These are phyloP conservation scores for Taenaris catops DNA, from an alignment of 2,888 invertebrate species.

Conservation along the genomic window DNA sequence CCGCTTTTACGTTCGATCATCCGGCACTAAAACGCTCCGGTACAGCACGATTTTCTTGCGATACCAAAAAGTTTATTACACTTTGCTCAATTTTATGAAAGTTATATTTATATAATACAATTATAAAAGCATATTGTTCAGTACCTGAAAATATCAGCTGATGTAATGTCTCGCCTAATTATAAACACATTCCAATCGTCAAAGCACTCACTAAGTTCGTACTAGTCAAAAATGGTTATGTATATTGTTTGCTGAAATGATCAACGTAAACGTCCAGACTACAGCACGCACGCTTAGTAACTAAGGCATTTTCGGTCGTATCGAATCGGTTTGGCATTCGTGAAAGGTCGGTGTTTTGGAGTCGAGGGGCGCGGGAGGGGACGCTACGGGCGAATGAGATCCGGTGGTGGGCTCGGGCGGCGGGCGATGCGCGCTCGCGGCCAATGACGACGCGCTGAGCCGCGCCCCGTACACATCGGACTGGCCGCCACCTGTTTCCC, in stretches of 20 bases:
- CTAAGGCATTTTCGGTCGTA: constrained; percentile 78
- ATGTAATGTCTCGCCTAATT: constrained; percentile 11
- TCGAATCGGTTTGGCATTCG: constrained; percentile 74
- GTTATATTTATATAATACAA: no score
- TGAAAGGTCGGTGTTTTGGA: constrained; percentile 71
- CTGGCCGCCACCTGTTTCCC: constrained; percentile 39
- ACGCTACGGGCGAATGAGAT: constrained; percentile 37
- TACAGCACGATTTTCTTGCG: constrained; percentile 34
- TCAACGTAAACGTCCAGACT: constrained; percentile 62
- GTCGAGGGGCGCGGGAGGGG: constrained; percentile 59
- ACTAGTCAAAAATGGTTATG: constrained; percentile 29
- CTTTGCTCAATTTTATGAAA: no score
- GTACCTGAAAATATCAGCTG: constrained; percentile 41
- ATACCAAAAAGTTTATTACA: constrained; percentile 3
- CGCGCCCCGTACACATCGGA: constrained; percentile 55
- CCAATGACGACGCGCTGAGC: constrained; percentile 52
- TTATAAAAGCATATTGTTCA: no score
- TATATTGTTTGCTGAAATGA: constrained; percentile 40
- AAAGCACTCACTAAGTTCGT: constrained; percentile 11
- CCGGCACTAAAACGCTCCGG: constrained; percentile 51
- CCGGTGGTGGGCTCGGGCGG: constrained; percentile 55
- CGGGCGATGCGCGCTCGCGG: constrained; percentile 43
- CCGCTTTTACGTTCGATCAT: constrained; percentile 77
- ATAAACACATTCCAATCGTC: constrained; percentile 24
- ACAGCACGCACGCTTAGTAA: constrained; percentile 69